Conservation (phyloP, 2,797 vertebrate genomes). For the Yasuhikotakia modesta region DNA sequence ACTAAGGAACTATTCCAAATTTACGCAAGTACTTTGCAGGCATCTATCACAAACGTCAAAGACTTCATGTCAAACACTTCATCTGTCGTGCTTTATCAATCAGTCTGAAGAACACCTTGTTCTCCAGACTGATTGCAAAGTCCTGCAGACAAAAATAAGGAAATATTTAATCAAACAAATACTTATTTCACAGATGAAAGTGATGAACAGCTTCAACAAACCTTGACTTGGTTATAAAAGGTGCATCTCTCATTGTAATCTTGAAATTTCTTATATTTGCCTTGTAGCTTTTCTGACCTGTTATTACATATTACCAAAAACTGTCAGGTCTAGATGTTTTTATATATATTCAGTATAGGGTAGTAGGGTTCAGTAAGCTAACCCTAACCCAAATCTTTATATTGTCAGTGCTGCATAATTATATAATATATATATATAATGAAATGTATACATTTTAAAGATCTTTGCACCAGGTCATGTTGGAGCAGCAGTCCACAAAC, state of each 20-base stretch:
- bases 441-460: no score
- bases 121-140: constrained; percentile 86
- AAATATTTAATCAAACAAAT: background rate
- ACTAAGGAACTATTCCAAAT: constrained; percentile 96
- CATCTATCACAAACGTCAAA: constrained; percentile 88
- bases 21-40: constrained; percentile 89
- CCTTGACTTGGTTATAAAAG: constrained; percentile 93
- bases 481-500: constrained; percentile 95
- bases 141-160: constrained; percentile 75
- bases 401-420: no score
- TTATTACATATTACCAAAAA: background rate
- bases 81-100: no score
- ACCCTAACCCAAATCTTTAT: no score
- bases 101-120: constrained; percentile 85
- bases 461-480: constrained; percentile 97
- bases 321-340: no score
- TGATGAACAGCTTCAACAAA: constrained; percentile 58
- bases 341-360: no score
- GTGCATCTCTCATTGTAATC: constrained; percentile 95
- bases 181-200: background rate
- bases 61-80: constrained; percentile 86
- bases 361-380: no score
- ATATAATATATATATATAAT: no score
- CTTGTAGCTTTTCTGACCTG: constrained; percentile 98
- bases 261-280: constrained; percentile 95